A percentile compares a stretch with the other conserved stretches of the same genome.
Conservation (phyloP, 2,888 invertebrate genomes). For the Bembecia ichneumoniformis region DNA sequence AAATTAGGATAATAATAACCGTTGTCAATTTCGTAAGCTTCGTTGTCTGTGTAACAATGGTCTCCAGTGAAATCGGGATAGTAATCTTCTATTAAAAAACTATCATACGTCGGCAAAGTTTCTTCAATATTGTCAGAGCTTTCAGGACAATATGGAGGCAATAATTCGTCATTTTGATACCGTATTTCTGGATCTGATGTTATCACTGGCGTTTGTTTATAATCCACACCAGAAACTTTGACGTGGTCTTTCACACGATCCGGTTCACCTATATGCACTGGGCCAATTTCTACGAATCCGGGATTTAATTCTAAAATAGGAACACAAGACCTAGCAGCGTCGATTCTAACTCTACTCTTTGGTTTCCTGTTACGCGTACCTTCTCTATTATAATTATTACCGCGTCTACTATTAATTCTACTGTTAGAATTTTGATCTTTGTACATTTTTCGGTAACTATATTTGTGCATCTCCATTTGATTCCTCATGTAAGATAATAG, state of each 20-base stretch:
- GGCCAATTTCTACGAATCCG: not conserved
- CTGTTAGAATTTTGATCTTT: not conserved
- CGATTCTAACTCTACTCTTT: not conserved
- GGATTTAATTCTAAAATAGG: not conserved
- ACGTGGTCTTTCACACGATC: not conserved
- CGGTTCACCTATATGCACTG: not conserved
- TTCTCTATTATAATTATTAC: not conserved
- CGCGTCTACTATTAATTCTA: not conserved
- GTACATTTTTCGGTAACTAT: not conserved
- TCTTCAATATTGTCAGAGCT: not conserved
- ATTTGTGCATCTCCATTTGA: not conserved
- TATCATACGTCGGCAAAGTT: slow-evolving; percentile 12
- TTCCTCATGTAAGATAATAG: slow-evolving; percentile 14
- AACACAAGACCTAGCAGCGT: not conserved
- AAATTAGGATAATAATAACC: not conserved
- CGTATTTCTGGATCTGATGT: not conserved
- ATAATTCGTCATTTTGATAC: not conserved
- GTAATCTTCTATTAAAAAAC: slow-evolving; percentile 40
- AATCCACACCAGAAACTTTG: not conserved
- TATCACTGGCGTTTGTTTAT: not conserved
- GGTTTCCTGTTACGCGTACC: not conserved
- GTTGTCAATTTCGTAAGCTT: slow-evolving; percentile 26
- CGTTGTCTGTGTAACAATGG: slow-evolving; percentile 19
- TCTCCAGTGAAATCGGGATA: slow-evolving; percentile 46
- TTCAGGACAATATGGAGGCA: not conserved